Evolutionary conservation across 2,797 vertebrate species (phyloP).

Genomic region (Channallabes apus): DNA sequence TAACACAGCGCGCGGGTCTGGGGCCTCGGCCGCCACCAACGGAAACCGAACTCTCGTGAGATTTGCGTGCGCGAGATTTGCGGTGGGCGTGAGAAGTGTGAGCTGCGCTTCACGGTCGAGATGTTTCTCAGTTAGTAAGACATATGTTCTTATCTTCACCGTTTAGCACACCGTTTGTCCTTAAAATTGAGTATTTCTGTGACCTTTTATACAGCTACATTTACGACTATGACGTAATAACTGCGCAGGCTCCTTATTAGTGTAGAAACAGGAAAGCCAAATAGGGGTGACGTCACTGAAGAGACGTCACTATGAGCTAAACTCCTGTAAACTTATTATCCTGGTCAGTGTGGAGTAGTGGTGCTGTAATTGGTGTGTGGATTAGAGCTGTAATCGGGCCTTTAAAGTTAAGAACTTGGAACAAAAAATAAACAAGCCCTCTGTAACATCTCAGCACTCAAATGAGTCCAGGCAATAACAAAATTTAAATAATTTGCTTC

Average conservation of each 20-base stretch:
- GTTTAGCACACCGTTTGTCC: background rate
- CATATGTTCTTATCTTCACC: background rate
- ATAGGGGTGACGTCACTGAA: no score
- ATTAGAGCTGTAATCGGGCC: no score
- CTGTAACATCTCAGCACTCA: no score
- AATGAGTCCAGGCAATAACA: no score
- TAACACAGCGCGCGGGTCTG: conserved; percentile 56
- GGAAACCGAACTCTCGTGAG: conserved; percentile 69
- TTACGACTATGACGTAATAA: background rate
- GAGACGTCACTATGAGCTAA: no score
- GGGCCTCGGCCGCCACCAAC: conserved; percentile 76
- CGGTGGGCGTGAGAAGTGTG: background rate
- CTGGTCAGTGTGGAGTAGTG: no score
- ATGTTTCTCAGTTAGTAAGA: background rate
- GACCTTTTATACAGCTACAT: background rate
- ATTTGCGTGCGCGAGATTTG: conserved; percentile 60
- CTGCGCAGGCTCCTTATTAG: background rate
- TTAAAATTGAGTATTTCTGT: background rate
- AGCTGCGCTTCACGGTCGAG: background rate
- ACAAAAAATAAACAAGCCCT: no score
- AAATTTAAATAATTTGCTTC: no score
- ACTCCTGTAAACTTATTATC: no score
- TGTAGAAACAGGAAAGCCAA: no score
- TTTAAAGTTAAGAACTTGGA: no score
- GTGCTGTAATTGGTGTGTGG: no score